Evolutionary conservation across 1,140 invertebrate genomes (phyloP).

Genomic region (Rhopalosiphum maidis): DNA sequence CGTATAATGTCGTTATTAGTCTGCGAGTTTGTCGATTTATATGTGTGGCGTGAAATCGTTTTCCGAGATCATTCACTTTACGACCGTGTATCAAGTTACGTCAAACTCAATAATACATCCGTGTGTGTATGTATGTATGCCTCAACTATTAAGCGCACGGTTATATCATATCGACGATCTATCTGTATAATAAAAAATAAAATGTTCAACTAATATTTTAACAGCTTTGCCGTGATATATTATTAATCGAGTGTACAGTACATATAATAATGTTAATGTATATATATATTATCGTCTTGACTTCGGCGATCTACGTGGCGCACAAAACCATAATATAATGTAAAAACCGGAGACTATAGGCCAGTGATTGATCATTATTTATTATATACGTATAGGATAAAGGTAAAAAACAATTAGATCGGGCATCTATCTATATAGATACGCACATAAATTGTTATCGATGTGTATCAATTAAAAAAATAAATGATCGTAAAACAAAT

Average conservation of each 20-base stretch:
- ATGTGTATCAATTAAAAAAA: slow-evolving; percentile 26
- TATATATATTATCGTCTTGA: not conserved
- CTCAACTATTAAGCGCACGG: not conserved
- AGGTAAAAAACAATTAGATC: slow-evolving; percentile 12
- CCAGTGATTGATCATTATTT: not conserved
- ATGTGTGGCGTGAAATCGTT: not conserved
- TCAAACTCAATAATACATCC: not conserved
- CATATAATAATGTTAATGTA: not conserved
- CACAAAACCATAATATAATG: not conserved
- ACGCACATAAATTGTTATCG: not conserved
- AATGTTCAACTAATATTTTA: slow-evolving; percentile 11
- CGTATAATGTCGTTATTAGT: slow-evolving; percentile 25
- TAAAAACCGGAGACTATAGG: not conserved
- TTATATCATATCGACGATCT: not conserved
- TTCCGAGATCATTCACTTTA: not conserved
- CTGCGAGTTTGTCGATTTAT: slow-evolving; percentile 7
- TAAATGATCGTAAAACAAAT: slow-evolving; percentile 42
- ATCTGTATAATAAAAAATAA: slow-evolving; percentile 1
- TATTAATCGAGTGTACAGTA: not conserved
- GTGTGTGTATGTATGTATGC: not conserved
- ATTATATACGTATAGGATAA: not conserved
- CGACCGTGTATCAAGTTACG: not conserved
- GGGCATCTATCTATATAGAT: not conserved
- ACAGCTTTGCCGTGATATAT: not conserved
- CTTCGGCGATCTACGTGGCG: not conserved